phyloP scores from a whole-genome alignment of 2,888 invertebrate genomes.

The Polietes domitor region DNA sequence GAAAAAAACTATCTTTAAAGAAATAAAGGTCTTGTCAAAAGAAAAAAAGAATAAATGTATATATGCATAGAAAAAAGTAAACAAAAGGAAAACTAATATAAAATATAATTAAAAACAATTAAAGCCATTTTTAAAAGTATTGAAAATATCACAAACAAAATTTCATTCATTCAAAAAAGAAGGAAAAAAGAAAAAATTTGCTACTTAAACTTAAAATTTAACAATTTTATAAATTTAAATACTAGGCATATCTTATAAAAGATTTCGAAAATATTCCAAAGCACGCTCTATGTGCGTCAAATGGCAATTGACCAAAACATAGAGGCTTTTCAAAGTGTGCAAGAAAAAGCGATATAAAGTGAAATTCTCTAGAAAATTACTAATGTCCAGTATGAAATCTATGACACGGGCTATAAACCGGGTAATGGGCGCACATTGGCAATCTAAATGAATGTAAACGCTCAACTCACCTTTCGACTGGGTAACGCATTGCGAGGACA shows the following conservation, averaged over 20 bases:
- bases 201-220: not conserved
- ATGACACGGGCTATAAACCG: slow-evolving; percentile 79
- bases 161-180: not conserved
- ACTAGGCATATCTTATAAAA: too few species aligned
- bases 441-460: slow-evolving; percentile 72
- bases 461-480: slow-evolving; percentile 84
- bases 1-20: slow-evolving; percentile 21
- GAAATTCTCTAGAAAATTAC: slow-evolving; percentile 78
- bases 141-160: slow-evolving; percentile 2
- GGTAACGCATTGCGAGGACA: slow-evolving; percentile 83
- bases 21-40: not conserved
- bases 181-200: slow-evolving; percentile 2
- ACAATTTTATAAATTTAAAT: not conserved
- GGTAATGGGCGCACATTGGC: slow-evolving; percentile 80
- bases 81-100: slow-evolving; percentile 15
- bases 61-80: not conserved
- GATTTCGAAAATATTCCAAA: slow-evolving; percentile 57
- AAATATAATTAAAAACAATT: slow-evolving; percentile 29
- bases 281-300: slow-evolving; percentile 46
- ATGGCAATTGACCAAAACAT: slow-evolving; percentile 74
- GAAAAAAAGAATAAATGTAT: not conserved
- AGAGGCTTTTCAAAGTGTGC: slow-evolving; percentile 75
- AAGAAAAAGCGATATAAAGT: slow-evolving; percentile 77
- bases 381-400: slow-evolving; percentile 77
- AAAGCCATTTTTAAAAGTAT: slow-evolving; percentile 32